Percentiles rank a stretch among this genome's conserved stretches.
Evolutionary conservation across 1,140 invertebrate species (phyloP).

Genomic region (Palaemon carinicauda): DNA sequence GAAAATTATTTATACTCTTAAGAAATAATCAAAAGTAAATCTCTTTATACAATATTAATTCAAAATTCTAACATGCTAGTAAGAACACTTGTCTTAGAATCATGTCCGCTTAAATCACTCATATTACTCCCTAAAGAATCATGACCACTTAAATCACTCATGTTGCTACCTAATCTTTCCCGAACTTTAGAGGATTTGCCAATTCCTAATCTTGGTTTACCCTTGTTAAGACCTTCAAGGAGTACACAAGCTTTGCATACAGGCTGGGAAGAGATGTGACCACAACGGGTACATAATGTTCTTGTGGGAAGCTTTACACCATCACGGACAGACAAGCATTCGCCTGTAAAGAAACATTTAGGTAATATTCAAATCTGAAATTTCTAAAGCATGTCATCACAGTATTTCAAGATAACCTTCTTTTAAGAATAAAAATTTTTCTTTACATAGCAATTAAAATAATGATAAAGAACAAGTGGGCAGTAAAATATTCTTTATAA

Average conservation of each 20-base stretch:
- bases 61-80: neutral
- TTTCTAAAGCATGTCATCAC: too few species aligned
- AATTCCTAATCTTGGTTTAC: conserved; percentile 85
- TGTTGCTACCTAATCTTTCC: conserved; percentile 62
- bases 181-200: conserved; percentile 83
- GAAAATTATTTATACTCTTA: too few species aligned
- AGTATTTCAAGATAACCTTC: neutral
- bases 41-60: neutral
- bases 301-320: conserved; percentile 82
- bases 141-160: neutral
- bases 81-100: neutral
- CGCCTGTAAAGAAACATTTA: conserved; percentile 72
- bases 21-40: neutral
- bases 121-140: neutral
- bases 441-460: too few species aligned
- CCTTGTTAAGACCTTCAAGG: conserved; percentile 93
- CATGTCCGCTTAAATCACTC: neutral
- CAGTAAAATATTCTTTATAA: too few species aligned
- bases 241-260: conserved; percentile 97
- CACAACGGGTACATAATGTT: conserved; percentile 84
- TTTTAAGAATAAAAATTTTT: conserved; percentile 30
- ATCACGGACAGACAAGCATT: conserved; percentile 84
- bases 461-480: too few species aligned
- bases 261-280: conserved; percentile 94
- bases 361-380: too few species aligned